Evolutionary conservation across 2,113 vertebrate genomes (phyloP), one percentile per base, ranked within the genome.

Genomic region (Azemiops feae): DNA sequence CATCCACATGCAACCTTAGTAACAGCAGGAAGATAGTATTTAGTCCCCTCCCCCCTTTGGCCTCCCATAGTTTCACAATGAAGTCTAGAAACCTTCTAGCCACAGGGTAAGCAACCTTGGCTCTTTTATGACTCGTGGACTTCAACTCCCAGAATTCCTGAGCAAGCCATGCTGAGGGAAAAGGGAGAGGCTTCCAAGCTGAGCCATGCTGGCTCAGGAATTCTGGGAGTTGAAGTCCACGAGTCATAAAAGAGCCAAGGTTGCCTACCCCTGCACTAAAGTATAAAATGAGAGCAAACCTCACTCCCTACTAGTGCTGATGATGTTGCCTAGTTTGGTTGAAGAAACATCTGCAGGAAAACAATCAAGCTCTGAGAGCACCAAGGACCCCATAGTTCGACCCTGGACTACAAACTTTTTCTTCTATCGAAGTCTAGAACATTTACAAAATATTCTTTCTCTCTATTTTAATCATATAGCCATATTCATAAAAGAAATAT

Each of bases 401-500:
- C 2, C 14, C 64, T 69, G 14, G 34, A 34, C 14, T 69, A 18
- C 64, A 69, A 34, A 18, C 5, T 34, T 69, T 69, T 2, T 69
- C 16, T 69, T n/a, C 27, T 64, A 64, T 14, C 1, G 0, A 23
- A 69, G 12, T 92, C 45, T 45, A 94, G 52, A 22, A 54, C 20
- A 0, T 86, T n/a, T 69, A 87, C 52, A 89, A 94, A 81, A 94
- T 93, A 93, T 96, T 11, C 1, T 64, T 74, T 95, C n/a, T 92
- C 30, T 94, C 90, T 94, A 18, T 27, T 74, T 93, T 93, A 94
- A 45, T 20, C 93, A 69, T 89, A 95, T 95, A 96, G 95, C 93
- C 91, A 92, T 88, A 27, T 55, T 89, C 93, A 92, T 93, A 96
- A 64, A 64, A 95, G 96, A 95, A 93, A 95, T 94, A 93, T 16